Evolutionary conservation across 2,888 invertebrate genomes (phyloP).

Genomic region (Orchesellides sinensis): DNA sequence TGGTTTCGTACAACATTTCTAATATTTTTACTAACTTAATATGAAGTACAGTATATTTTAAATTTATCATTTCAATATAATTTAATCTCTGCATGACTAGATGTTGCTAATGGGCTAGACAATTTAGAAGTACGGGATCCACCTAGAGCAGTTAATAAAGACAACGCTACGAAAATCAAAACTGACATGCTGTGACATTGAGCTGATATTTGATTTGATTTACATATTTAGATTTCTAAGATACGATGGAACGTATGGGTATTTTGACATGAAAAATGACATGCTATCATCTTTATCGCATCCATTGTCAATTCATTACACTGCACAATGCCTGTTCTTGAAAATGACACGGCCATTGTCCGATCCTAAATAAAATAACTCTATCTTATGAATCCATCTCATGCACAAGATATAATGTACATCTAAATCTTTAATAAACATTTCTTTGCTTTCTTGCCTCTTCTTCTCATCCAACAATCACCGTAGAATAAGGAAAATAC

Average conservation of each 20-base stretch:
- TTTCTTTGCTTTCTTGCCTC: constrained; percentile 6
- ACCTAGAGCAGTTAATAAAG: constrained; percentile 1
- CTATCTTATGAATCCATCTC: constrained; percentile 57
- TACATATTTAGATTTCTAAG: constrained; percentile 44
- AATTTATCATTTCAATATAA: not conserved
- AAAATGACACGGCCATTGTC: constrained; percentile 73
- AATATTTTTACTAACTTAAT: not conserved
- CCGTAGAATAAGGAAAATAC: no score
- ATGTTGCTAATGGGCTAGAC: constrained; percentile 1
- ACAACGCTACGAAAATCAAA: constrained; percentile 44
- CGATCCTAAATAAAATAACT: constrained; percentile 62
- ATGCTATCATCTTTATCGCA: constrained; percentile 74
- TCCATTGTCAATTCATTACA: constrained; percentile 74
- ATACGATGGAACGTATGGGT: constrained; percentile 51
- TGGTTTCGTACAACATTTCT: not conserved
- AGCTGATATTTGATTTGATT: constrained; percentile 62
- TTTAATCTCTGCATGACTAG: constrained; percentile 7
- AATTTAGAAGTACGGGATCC: constrained; percentile 3
- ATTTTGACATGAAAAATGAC: constrained; percentile 75
- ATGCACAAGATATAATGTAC: not conserved
- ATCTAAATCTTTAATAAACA: no score
- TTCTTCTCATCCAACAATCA: not conserved
- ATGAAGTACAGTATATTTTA: no score
- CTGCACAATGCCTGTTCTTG: constrained; percentile 69
- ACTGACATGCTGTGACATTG: constrained; percentile 61